Conservation (phyloP, 2,888 invertebrate species). For the Tachina grossa region DNA sequence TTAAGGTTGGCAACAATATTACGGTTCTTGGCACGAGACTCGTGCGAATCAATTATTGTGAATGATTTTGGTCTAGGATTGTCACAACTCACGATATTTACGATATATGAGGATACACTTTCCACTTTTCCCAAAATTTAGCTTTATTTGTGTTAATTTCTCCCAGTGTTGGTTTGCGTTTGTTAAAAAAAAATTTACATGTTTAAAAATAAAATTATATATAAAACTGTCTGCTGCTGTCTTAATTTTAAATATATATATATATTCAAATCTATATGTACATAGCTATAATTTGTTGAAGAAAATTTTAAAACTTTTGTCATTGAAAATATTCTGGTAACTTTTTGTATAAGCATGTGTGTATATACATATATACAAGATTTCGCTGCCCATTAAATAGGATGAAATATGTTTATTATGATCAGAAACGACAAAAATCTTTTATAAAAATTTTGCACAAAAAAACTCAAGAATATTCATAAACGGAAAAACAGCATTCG, state of each 20-base stretch:
- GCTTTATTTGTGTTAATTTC: neutral
- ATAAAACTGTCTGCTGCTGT: conserved; percentile 44
- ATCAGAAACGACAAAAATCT: conserved; percentile 67
- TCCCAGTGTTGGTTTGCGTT: neutral
- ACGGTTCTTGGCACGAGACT: too few relatives aligned
- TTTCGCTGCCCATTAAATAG: conserved; percentile 64
- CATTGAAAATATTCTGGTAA: conserved; percentile 54
- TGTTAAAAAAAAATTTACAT: neutral
- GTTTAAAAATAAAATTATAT: conserved; percentile 28
- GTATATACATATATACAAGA: too few relatives aligned
- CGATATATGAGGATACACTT: too few relatives aligned
- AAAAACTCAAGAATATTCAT: conserved; percentile 38
- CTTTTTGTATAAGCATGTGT: conserved; percentile 18
- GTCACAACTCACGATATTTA: too few relatives aligned
- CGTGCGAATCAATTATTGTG: too few relatives aligned
- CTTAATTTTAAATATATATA: conserved; percentile 1
- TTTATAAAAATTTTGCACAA: conserved; percentile 62
- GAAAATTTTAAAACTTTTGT: conserved; percentile 56
- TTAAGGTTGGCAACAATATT: too few relatives aligned
- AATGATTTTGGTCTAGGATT: too few relatives aligned
- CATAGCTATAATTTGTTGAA: neutral
- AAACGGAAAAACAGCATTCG: neutral
- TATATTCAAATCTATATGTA: neutral
- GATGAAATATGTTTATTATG: conserved; percentile 68
- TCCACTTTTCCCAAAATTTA: too few relatives aligned